Evolutionary conservation across 2,113 vertebrate genomes (phyloP), one percentile per base, ranked within the genome.

Genomic region (Clarias batrachus): DNA sequence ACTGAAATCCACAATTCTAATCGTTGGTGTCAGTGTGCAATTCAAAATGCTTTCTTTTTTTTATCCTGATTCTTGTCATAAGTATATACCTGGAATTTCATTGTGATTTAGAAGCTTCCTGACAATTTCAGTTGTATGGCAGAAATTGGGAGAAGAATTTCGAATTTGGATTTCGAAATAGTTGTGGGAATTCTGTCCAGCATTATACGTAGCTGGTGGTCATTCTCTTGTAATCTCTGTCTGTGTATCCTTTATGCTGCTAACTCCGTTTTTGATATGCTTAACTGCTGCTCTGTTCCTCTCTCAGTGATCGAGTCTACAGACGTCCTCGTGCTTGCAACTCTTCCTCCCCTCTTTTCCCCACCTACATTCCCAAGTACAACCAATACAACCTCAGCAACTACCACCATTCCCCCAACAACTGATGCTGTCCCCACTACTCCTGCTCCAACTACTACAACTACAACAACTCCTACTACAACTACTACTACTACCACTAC

Each of bases 241-340:
- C 79, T 85, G 66, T 90, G 85, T 87, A 13, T 81, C 87, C 74
- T 70, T 80, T 30, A 23, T 68, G 41, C 70, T 54, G 37, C 25
- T 81, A 13, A 25, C 57, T 25, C 54, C 57, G 48, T 81, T 73
- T 48, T 62, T 63, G 57, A 65, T 79, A 85, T 93, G 84, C 56
- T 94, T 94, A 94, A 92, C 90, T 87, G 94, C 41, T 94, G 88
- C 88, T 94, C 91, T 95, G 90, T 95, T 88, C 90, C 93, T 85
- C 90, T 85, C 92, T 86, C 89, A 94, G 91, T 92, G 93, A 95
- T 95, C 54, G 90, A 95, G 71, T 90, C 92, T 85, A 94, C 93
- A 86, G 92, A 95, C 84, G 92, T 87, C 90, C 79, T 92, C 83
- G 85, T 93, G 86, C 91, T 91, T 88, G 85, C 94, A 91, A 94